phyloP scores from a whole-genome alignment of 2,113 vertebrate species.

The Elephantulus edwardii region DNA sequence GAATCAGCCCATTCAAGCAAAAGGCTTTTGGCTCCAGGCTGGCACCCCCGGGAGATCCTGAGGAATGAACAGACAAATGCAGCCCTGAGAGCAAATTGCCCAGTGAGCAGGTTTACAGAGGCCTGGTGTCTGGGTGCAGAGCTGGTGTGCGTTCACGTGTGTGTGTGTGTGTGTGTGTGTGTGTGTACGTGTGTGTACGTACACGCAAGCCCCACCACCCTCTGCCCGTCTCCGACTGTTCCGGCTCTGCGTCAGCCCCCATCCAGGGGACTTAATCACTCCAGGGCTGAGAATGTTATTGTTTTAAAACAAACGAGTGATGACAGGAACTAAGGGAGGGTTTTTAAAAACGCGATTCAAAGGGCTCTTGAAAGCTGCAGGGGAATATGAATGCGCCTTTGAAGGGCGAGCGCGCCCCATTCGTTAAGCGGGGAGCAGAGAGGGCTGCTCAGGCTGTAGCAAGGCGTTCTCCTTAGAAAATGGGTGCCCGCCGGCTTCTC shows the following conservation, averaged over 20 bases:
- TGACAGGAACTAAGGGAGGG: slow-evolving; percentile 52
- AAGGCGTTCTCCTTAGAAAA: slow-evolving; percentile 72
- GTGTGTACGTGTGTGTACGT: background rate
- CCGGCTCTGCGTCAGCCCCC: slow-evolving; percentile 52
- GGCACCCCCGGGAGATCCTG: slow-evolving; percentile 38
- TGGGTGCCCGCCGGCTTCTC: slow-evolving; percentile 10
- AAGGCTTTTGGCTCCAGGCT: slow-evolving; percentile 14
- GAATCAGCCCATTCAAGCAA: background rate
- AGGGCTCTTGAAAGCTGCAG: slow-evolving; percentile 84
- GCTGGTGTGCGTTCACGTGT: background rate
- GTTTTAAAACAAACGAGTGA: slow-evolving; percentile 78
- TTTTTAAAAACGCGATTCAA: slow-evolving; percentile 79
- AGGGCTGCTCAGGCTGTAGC: slow-evolving; percentile 57
- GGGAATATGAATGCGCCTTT: slow-evolving; percentile 85
- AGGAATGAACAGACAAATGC: slow-evolving; percentile 42
- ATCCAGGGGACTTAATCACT: slow-evolving; percentile 52
- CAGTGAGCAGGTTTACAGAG: background rate
- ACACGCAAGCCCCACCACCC: background rate
- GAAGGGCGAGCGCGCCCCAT: slow-evolving; percentile 83
- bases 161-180: background rate
- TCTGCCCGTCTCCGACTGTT: background rate
- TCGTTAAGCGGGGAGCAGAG: slow-evolving; percentile 83
- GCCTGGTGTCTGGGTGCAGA: background rate
- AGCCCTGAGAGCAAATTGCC: slow-evolving; percentile 46
- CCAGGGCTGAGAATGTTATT: slow-evolving; percentile 65